These are phyloP conservation scores for Thecocarcelia acutangulata DNA, from an alignment of 2,888 invertebrate genomes.

Conservation along the genomic window DNA sequence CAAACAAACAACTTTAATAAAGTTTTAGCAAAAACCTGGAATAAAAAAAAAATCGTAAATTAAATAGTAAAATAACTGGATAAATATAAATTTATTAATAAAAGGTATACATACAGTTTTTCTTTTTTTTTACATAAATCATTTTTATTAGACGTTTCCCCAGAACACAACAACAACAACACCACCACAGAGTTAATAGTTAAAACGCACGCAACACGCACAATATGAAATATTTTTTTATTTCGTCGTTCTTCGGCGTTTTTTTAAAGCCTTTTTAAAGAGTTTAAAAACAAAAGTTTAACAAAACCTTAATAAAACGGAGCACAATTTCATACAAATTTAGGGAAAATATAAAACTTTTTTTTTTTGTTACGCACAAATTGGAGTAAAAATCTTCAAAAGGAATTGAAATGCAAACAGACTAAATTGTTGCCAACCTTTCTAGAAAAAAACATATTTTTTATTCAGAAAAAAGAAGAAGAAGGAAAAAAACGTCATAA, in stretches of 20 bases:
- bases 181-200: conserved; percentile 71
- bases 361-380: conserved; percentile 41
- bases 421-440: conserved; percentile 27
- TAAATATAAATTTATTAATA: conserved; percentile 43
- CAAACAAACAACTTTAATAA: conserved; percentile 30
- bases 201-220: conserved; percentile 75
- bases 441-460: neutral
- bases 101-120: conserved; percentile 3
- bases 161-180: conserved; percentile 43
- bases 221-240: conserved; percentile 59
- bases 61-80: conserved; percentile 24
- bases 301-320: conserved; percentile 17
- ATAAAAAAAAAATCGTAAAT: neutral
- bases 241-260: neutral
- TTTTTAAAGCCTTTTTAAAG: conserved; percentile 42
- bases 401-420: conserved; percentile 22
- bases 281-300: too few species aligned
- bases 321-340: conserved; percentile 10
- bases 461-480: neutral
- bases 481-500: conserved; percentile 17
- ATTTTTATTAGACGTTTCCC: conserved; percentile 77
- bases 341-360: neutral
- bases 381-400: conserved; percentile 21
- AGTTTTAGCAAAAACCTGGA: neutral
- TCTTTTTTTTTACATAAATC: conserved; percentile 74